Evolutionary conservation across 2,113 vertebrate species (phyloP).

Genomic region (Oriolus oriolus): DNA sequence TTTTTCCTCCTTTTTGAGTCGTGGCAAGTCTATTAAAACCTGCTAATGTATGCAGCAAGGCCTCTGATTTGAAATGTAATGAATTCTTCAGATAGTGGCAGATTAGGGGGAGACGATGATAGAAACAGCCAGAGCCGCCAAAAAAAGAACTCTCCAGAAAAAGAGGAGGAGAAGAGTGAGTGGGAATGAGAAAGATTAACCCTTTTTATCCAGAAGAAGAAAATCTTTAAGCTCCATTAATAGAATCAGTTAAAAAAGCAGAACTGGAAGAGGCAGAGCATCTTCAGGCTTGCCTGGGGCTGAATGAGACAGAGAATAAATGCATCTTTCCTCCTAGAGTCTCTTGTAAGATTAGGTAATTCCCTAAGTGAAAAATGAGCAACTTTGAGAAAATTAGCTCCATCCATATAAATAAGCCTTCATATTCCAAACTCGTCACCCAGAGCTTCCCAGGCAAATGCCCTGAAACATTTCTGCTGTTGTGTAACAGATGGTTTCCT

Average conservation of each 20-base stretch:
- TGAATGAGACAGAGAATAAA: slow-evolving; percentile 33
- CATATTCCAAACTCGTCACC: slow-evolving; percentile 12
- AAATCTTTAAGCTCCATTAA: not conserved
- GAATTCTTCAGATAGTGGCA: slow-evolving; percentile 66
- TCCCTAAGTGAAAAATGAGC: slow-evolving; percentile 48
- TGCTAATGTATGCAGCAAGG: slow-evolving; percentile 55
- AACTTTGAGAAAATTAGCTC: slow-evolving; percentile 49
- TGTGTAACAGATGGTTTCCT: slow-evolving; percentile 65
- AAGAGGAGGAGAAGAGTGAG: not conserved
- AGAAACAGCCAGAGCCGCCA: not conserved
- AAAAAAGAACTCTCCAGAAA: slow-evolving; percentile 51
- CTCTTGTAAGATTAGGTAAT: slow-evolving; percentile 42
- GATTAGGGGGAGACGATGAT: slow-evolving; percentile 41
- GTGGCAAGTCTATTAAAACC: slow-evolving; percentile 72
- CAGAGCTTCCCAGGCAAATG: slow-evolving; percentile 33
- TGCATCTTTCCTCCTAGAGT: slow-evolving; percentile 22
- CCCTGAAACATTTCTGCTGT: slow-evolving; percentile 25
- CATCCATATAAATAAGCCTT: slow-evolving; percentile 49
- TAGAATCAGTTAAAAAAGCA: not conserved
- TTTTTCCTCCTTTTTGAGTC: slow-evolving; percentile 49
- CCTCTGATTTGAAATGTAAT: slow-evolving; percentile 55
- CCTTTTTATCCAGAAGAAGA: not conserved
- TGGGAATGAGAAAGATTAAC: not conserved
- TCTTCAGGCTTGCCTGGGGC: slow-evolving; percentile 32
- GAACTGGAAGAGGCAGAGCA: slow-evolving; percentile 14